A percentile compares a stretch with the other conserved stretches of the same genome.
These are phyloP conservation scores for Serripes groenlandicus DNA, from an alignment of 2,888 invertebrate genomes.

Conservation along the genomic window DNA sequence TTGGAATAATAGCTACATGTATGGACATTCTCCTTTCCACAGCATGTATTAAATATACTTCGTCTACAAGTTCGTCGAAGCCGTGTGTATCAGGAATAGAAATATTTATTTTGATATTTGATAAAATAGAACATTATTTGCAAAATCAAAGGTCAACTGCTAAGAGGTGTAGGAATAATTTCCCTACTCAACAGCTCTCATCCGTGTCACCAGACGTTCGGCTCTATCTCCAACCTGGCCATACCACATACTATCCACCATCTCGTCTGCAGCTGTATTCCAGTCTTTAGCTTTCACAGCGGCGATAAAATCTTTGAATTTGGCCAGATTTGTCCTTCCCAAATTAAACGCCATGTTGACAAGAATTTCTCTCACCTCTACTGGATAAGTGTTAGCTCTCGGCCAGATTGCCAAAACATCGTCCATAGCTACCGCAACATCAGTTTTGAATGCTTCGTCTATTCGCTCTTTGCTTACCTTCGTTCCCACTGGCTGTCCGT, in stretches of 20 bases:
- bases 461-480: background rate
- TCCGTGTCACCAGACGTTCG: conserved; percentile 25
- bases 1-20: no score
- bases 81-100: no score
- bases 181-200: no score
- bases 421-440: background rate
- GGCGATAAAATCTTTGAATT: conserved; percentile 20
- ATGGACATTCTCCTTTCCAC: no score
- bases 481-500: background rate
- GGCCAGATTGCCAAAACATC: background rate
- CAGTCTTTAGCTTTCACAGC: conserved; percentile 26
- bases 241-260: conserved; percentile 33
- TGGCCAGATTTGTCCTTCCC: conserved; percentile 1
- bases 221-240: conserved; percentile 17
- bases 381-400: conserved; percentile 1
- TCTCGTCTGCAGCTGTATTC: conserved; percentile 25
- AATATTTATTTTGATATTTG: no score
- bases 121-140: no score
- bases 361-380: conserved; percentile 28
- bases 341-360: conserved; percentile 42
- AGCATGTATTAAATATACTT: no score
- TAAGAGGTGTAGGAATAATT: no score
- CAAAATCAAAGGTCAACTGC: no score
- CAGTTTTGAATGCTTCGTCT: conserved; percentile 9
- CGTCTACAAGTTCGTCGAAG: no score